These are phyloP conservation scores for Chloromyia formosa DNA, from an alignment of 2,888 invertebrate genomes.

Conservation along the genomic window DNA sequence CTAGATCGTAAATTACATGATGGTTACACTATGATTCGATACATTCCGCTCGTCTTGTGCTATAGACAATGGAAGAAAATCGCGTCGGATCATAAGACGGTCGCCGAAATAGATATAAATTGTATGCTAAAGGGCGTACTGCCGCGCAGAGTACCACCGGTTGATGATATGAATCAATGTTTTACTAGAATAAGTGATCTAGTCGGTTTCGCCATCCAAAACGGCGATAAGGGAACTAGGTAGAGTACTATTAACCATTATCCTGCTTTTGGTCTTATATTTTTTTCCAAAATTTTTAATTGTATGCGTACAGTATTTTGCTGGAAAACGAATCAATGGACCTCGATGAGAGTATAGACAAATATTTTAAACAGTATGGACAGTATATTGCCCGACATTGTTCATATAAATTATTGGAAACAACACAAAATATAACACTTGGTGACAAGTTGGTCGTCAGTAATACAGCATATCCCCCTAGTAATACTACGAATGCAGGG, in stretches of 20 bases:
- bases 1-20: not conserved
- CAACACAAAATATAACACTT: not conserved
- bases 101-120: not conserved
- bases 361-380: constrained; percentile 7
- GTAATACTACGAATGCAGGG: no score
- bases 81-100: not conserved
- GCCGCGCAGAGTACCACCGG: not conserved
- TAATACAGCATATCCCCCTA: no score
- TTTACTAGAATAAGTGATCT: constrained; percentile 18
- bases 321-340: constrained; percentile 8
- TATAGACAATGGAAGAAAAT: constrained; percentile 10
- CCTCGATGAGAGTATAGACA: not conserved
- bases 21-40: not conserved
- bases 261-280: no score
- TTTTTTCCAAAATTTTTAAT: not conserved
- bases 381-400: not conserved
- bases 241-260: not conserved
- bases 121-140: not conserved
- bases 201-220: constrained; percentile 9
- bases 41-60: constrained; percentile 1
- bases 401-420: not conserved
- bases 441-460: no score
- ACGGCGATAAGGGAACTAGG: constrained; percentile 10
- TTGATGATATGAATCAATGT: constrained; percentile 7
- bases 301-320: not conserved